Evolutionary conservation across 2,113 vertebrate genomes (phyloP).

Genomic region (Protobothrops flavoviridis): DNA sequence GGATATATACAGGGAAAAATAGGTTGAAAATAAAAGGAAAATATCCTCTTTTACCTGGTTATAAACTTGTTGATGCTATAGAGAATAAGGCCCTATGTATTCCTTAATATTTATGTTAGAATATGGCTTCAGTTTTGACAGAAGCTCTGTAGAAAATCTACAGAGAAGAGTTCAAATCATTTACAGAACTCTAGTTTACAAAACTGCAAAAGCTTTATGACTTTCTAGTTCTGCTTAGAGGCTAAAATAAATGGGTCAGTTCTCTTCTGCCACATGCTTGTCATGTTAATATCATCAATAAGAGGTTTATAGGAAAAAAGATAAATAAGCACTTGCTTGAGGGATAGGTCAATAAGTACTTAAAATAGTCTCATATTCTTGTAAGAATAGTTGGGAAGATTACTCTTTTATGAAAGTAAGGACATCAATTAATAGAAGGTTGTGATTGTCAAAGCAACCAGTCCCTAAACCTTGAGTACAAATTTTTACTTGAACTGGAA

Average conservation of each 20-base stretch:
- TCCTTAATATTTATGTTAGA: neutral
- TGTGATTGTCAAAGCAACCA: slow-evolving; percentile 54
- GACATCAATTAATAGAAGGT: slow-evolving; percentile 47
- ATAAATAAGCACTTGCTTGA: slow-evolving; percentile 19
- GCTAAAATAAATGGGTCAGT: neutral
- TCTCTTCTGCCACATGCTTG: neutral
- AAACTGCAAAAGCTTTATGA: neutral
- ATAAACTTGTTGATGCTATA: neutral
- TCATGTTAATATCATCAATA: neutral
- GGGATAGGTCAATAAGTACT: slow-evolving; percentile 15
- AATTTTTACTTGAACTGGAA: slow-evolving; percentile 56
- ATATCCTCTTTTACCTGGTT: neutral
- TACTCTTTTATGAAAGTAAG: slow-evolving; percentile 24
- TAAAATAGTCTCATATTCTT: slow-evolving; percentile 37
- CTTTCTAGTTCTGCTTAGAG: neutral
- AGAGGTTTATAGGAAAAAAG: slow-evolving; percentile 3
- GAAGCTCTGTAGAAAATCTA: neutral
- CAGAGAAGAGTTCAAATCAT: neutral
- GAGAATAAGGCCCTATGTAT: neutral
- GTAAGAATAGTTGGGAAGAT: slow-evolving; percentile 46
- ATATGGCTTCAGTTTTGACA: slow-evolving; percentile 1
- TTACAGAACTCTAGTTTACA: neutral
- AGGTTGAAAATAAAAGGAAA: neutral
- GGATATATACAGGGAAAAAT: neutral
- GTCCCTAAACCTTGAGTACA: slow-evolving; percentile 34